A percentile compares a stretch with the other conserved stretches of the same genome.
Conservation (phyloP, 2,797 vertebrate species). For the Geotrypetes seraphini region DNA sequence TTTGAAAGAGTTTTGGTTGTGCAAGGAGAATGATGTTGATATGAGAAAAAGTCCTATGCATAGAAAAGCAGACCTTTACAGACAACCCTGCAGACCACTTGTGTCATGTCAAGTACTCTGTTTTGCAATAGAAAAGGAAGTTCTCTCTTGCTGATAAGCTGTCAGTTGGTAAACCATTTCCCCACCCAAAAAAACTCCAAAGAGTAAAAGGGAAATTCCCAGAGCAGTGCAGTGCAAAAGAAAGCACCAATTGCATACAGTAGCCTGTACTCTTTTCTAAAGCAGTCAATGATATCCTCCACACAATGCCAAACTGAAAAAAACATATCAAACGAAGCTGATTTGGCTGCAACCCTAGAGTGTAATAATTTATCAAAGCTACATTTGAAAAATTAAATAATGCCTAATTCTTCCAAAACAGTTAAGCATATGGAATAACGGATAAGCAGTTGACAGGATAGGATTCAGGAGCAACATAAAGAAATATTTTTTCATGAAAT, state of each 20-base stretch:
- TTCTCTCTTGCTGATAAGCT: conserved; percentile 34
- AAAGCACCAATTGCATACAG: conserved; percentile 12
- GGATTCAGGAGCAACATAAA: too few relatives aligned
- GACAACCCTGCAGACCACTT: background rate
- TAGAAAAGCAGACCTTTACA: background rate
- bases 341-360: too few relatives aligned
- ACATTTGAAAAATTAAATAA: too few relatives aligned
- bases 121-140: conserved; percentile 38
- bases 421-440: too few relatives aligned
- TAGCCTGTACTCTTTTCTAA: too few relatives aligned
- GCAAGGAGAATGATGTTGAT: background rate
- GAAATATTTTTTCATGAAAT: too few relatives aligned
- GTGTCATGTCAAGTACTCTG: background rate
- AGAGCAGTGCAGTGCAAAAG: conserved; percentile 16
- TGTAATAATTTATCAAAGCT: too few relatives aligned
- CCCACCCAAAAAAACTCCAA: conserved; percentile 50
- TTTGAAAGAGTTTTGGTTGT: background rate
- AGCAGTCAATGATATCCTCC: too few relatives aligned
- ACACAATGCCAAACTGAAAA: too few relatives aligned
- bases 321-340: too few relatives aligned
- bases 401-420: too few relatives aligned
- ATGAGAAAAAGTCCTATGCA: background rate
- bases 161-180: conserved; percentile 36
- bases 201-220: conserved; percentile 48
- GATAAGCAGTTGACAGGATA: too few relatives aligned